These are phyloP conservation scores for Hestina assimilis DNA, from an alignment of 1,140 invertebrate genomes.

Conservation along the genomic window DNA sequence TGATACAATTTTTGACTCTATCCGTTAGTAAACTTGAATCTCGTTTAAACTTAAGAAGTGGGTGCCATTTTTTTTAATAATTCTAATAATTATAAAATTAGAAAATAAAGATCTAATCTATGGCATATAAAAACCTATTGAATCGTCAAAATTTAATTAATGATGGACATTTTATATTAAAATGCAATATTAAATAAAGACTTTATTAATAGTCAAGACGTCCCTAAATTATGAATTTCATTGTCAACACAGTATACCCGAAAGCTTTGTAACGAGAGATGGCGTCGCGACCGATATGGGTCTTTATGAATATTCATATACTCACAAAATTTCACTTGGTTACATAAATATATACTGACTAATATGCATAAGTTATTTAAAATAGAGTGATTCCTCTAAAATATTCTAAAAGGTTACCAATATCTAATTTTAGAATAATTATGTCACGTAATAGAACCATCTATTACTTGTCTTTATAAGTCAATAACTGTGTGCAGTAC, in stretches of 20 bases:
- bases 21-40: no score
- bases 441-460: neutral
- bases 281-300: slow-evolving; percentile 58
- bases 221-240: slow-evolving; percentile 37
- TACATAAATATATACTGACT: slow-evolving; percentile 38
- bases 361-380: slow-evolving; percentile 24
- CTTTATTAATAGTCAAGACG: slow-evolving; percentile 13
- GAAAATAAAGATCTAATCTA: no score
- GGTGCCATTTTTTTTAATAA: no score
- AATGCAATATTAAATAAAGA: no score
- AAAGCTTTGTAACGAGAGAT: slow-evolving; percentile 56
- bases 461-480: no score
- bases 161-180: neutral
- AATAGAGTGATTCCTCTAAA: neutral
- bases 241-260: slow-evolving; percentile 37
- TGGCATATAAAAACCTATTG: no score
- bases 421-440: neutral
- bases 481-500: no score
- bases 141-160: neutral
- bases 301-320: slow-evolving; percentile 70
- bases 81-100: no score
- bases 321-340: slow-evolving; percentile 60
- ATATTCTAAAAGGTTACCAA: neutral
- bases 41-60: no score
- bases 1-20: no score